A percentile compares a stretch with the other conserved stretches of the same genome.
Conservation (phyloP, 2,113 vertebrate species). For the Hemiprocne comata region DNA sequence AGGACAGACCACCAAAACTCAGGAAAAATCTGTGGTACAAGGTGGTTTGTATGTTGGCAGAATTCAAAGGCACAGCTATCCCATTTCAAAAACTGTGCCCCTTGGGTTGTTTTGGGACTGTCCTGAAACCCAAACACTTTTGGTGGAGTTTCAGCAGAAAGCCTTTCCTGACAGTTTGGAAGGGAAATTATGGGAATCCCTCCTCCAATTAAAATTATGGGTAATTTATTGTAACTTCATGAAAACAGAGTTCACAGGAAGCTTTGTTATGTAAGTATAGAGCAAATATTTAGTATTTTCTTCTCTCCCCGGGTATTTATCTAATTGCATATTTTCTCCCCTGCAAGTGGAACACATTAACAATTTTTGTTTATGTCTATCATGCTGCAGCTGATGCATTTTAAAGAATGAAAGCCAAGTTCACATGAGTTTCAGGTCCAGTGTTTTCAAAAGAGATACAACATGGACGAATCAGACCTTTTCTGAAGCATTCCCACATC, state of each 20-base stretch:
- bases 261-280: background rate
- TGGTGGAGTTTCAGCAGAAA: background rate
- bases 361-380: background rate
- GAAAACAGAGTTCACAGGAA: background rate
- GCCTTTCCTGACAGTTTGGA: background rate
- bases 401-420: background rate
- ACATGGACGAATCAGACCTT: background rate
- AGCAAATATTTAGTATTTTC: conserved; percentile 31
- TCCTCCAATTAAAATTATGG: background rate
- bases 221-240: background rate
- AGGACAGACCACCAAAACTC: background rate
- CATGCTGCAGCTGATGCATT: background rate
- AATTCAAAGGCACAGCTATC: background rate
- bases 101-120: background rate
- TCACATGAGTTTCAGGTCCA: background rate
- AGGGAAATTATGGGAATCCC: background rate
- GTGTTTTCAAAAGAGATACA: background rate
- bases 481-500: background rate
- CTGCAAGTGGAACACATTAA: background rate
- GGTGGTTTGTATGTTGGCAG: background rate
- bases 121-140: background rate
- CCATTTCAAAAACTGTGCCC: background rate
- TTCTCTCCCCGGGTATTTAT: background rate
- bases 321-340: background rate
- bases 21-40: background rate